A percentile compares a stretch with the other conserved stretches of the same genome.
phyloP scores from a whole-genome alignment of 2,113 vertebrate genomes.

The Pseudorhombus dupliciocellatus region DNA sequence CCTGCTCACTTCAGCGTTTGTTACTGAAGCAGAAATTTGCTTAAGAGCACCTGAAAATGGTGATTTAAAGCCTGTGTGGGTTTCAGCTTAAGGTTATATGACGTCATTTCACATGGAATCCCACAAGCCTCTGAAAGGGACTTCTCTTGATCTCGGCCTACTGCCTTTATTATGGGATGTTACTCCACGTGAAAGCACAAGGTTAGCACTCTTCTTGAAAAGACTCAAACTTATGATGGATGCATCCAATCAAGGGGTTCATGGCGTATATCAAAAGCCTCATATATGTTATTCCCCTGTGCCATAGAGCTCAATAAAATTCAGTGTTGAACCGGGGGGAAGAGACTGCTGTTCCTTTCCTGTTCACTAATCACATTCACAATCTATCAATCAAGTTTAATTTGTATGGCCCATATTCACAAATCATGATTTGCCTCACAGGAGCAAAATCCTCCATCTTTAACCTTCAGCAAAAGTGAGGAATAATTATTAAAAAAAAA shows the following conservation, averaged over 20 bases:
- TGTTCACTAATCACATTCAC: too few relatives aligned
- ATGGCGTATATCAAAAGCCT: neutral
- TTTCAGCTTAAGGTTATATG: constrained; percentile 19
- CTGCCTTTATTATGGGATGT: neutral
- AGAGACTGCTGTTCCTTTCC: too few relatives aligned
- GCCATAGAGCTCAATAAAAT: too few relatives aligned
- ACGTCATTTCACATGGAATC: constrained; percentile 25
- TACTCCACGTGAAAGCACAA: neutral
- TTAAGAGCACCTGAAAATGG: constrained; percentile 25
- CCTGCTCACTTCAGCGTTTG: constrained; percentile 60
- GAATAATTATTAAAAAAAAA: too few relatives aligned
- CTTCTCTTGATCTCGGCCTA: neutral
- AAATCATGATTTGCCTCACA: too few relatives aligned
- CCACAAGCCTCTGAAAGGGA: neutral
- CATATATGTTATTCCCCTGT: neutral
- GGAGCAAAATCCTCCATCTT: too few relatives aligned
- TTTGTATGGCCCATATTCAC: too few relatives aligned
- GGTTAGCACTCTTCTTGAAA: neutral
- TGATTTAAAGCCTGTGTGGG: constrained; percentile 29
- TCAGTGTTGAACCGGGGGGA: too few relatives aligned
- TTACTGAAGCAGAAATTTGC: constrained; percentile 48
- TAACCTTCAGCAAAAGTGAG: too few relatives aligned
- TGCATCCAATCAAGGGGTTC: too few relatives aligned
- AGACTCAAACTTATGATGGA: neutral
- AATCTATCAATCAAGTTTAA: too few relatives aligned